Evolutionary conservation across 2,797 vertebrate genomes (phyloP), one percentile per base, ranked within the genome.

Genomic region (Hydrocynus forskahlii): DNA sequence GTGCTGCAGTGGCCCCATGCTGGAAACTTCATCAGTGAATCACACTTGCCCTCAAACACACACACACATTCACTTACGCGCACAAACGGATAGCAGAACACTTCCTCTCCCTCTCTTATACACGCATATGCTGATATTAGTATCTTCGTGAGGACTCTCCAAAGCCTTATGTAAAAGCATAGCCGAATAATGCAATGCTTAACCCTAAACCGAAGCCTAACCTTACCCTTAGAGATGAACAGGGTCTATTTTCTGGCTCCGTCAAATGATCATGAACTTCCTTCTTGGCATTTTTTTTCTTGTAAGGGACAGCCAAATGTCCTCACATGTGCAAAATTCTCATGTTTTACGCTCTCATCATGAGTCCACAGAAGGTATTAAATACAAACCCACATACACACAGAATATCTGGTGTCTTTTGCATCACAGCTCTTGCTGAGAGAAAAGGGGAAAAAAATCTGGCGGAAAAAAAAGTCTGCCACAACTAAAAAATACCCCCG

Each of bases 1-100:
- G 81, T 84, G 83, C 81, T 74, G 59, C 82, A 70, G 79, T 81
- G 75, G 84, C 79, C 81, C 74, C 81, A 81, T 87, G 82, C 95
- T 96, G 96, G 95, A 96, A 97, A 97, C 92, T 94, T 92, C 92
- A 94, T 96, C 92, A 93, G 93, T 69, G 89, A 91, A 93, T 93
- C 95, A 87, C 79, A 71, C 69, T 60, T 64, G 69, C 40, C 38
- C 81, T 78, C 71, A 10, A 75, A 59, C 59, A 62, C 79, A 79
- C 54, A 63, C 75, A 82, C 55, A 83, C 67, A 84, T 21, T 25
- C 23, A 81, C 40, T 48, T 16, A 75, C 80, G 82, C 23, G 52
- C 35, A 71, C 48, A 69, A 77, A 76, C 64, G 60, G 76, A 86
- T 76, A 84, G 80, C 70, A 80, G 59, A 73, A 72, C 71, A 87